These are phyloP conservation scores for Tinea trinotella DNA, from an alignment of 2,888 invertebrate genomes.

Conservation along the genomic window DNA sequence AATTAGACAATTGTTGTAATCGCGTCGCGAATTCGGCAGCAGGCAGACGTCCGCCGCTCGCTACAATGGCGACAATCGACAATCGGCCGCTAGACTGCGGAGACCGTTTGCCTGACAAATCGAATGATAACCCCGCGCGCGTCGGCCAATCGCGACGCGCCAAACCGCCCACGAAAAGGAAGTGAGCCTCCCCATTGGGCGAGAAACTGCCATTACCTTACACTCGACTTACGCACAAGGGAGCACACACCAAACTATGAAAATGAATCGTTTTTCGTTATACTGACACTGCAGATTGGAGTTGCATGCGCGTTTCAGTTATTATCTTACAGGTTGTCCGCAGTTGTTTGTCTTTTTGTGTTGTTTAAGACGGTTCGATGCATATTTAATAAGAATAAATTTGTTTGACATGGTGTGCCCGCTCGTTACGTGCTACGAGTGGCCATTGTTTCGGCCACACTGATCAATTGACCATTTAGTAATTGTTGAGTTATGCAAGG, in stretches of 20 bases:
- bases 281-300: constrained; percentile 67
- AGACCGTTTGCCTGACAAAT: constrained; percentile 57
- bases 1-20: constrained; percentile 39
- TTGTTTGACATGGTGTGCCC: constrained; percentile 31
- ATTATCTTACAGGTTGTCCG: constrained; percentile 49
- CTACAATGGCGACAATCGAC: constrained; percentile 70
- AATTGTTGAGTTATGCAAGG: constrained; percentile 21
- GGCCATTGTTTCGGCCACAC: constrained; percentile 35
- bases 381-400: constrained; percentile 40
- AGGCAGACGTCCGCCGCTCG: constrained; percentile 51
- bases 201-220: constrained; percentile 69
- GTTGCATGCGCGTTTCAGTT: constrained; percentile 47
- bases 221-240: constrained; percentile 70
- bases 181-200: constrained; percentile 58
- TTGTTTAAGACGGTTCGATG: constrained; percentile 37
- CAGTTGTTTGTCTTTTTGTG: constrained; percentile 36
- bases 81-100: constrained; percentile 66
- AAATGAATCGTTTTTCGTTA: constrained; percentile 65
- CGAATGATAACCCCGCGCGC: constrained; percentile 58
- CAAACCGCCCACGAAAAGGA: constrained; percentile 61
- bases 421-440: constrained; percentile 10
- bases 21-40: constrained; percentile 43
- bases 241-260: constrained; percentile 65
- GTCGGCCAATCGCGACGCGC: constrained; percentile 48
- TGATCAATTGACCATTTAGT: constrained; percentile 40